These are phyloP conservation scores for Andrena camellia DNA, from an alignment of 2,888 invertebrate genomes.

Conservation along the genomic window DNA sequence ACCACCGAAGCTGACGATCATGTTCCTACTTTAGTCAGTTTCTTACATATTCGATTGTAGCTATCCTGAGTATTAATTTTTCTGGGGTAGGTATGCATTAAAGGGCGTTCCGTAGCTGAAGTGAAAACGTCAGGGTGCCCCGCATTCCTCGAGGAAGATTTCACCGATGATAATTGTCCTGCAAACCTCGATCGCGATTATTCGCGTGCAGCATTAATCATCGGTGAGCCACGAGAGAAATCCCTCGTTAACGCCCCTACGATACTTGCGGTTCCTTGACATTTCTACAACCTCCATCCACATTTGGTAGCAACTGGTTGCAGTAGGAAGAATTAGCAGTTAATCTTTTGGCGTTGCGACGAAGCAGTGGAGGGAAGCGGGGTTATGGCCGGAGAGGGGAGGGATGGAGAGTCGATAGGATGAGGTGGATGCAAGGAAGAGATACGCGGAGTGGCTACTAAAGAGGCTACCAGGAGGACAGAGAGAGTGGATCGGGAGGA, in stretches of 20 bases:
- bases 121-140: background rate
- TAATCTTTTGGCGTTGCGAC: constrained; percentile 76
- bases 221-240: constrained; percentile 28
- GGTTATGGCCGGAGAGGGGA: constrained; percentile 41
- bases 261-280: constrained; percentile 71
- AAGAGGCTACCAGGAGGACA: constrained; percentile 45
- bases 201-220: constrained; percentile 30
- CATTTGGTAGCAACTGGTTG: constrained; percentile 79
- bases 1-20: too few species aligned
- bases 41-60: too few species aligned
- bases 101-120: background rate
- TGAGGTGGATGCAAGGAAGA: constrained; percentile 56
- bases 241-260: constrained; percentile 65
- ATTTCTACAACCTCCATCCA: constrained; percentile 60
- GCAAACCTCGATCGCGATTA: constrained; percentile 13
- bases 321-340: constrained; percentile 80
- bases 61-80: too few species aligned
- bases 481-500: constrained; percentile 47
- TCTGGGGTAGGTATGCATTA: too few species aligned
- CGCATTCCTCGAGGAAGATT: background rate
- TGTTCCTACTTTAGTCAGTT: too few species aligned
- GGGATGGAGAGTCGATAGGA: constrained; percentile 52
- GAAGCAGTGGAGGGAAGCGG: constrained; percentile 42
- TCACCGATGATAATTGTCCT: background rate
- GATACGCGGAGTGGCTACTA: constrained; percentile 57